Conservation (phyloP, 2,113 vertebrate species). For the Malurus cyaneus region DNA sequence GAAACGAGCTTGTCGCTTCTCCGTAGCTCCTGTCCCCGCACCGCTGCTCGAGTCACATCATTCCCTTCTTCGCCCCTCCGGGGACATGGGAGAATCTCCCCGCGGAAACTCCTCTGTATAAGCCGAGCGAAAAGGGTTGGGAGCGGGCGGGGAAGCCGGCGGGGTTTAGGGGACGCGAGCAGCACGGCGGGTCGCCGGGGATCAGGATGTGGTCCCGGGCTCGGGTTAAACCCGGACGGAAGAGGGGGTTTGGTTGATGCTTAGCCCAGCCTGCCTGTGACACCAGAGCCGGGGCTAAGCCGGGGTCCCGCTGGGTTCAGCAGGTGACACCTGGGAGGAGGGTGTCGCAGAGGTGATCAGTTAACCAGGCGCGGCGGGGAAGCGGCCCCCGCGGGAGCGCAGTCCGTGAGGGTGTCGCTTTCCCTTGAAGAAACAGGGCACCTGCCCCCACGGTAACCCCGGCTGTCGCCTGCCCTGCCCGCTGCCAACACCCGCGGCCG, state of each 20-base stretch:
- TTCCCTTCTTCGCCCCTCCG: neutral
- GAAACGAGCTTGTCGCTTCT: neutral
- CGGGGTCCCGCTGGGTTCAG: neutral
- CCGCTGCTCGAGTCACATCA: neutral
- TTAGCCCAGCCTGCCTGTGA: neutral
- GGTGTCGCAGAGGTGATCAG: neutral
- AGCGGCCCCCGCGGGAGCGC: neutral
- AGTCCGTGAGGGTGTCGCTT: conserved; percentile 5
- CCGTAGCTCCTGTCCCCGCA: neutral
- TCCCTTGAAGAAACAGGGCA: conserved; percentile 33
- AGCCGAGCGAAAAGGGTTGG: neutral
- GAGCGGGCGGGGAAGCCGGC: neutral
- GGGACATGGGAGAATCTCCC: neutral
- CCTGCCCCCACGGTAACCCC: conserved; percentile 59
- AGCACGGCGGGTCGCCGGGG: neutral
- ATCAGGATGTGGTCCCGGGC: neutral
- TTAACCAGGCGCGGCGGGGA: neutral
- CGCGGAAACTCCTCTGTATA: neutral
- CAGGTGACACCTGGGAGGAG: neutral
- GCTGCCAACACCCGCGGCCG: conserved; percentile 13
- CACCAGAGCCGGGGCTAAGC: neutral
- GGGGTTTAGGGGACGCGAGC: neutral
- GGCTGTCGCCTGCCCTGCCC: neutral
- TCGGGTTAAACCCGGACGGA: too few relatives aligned
- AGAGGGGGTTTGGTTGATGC: neutral